A percentile compares a stretch with the other conserved stretches of the same genome.
These are phyloP conservation scores for Eleginops maclovinus DNA, from an alignment of 2,113 vertebrate species.

Conservation along the genomic window DNA sequence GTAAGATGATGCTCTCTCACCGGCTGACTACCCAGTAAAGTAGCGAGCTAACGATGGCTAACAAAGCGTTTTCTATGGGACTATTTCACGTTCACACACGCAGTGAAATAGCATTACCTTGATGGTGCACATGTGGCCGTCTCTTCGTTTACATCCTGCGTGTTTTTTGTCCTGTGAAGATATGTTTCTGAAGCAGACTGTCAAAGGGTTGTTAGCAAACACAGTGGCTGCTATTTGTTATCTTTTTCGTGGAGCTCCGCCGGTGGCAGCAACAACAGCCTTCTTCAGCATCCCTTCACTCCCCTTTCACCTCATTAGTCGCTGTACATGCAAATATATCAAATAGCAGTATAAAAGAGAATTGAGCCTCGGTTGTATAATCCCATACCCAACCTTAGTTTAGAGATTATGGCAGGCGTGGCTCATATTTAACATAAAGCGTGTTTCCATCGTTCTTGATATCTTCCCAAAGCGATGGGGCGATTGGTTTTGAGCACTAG, in stretches of 20 bases:
- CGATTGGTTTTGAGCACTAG: background rate
- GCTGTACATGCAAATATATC: background rate
- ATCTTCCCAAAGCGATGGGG: background rate
- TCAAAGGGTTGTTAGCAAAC: background rate
- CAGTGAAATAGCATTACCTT: slow-evolving; percentile 50
- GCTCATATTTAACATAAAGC: background rate
- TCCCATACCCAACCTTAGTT: no score
- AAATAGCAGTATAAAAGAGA: background rate
- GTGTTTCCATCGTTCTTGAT: background rate
- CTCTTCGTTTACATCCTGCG: slow-evolving; percentile 23
- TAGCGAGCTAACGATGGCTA: slow-evolving; percentile 44
- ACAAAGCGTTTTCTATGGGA: background rate
- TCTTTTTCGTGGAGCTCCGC: background rate
- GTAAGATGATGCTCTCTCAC: background rate
- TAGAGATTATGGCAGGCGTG: background rate
- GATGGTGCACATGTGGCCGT: slow-evolving; percentile 9
- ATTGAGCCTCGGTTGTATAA: background rate
- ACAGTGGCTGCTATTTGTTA: slow-evolving; percentile 17
- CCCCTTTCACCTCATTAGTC: background rate
- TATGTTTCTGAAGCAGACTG: background rate
- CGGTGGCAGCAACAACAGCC: slow-evolving; percentile 13
- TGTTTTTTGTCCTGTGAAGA: background rate
- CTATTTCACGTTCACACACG: background rate
- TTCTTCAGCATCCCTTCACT: slow-evolving; percentile 51
- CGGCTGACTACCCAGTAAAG: background rate